Percentiles rank a stretch among this genome's conserved stretches.
Evolutionary conservation across 2,888 invertebrate genomes (phyloP).

Genomic region (Siphlonurus alternatus): DNA sequence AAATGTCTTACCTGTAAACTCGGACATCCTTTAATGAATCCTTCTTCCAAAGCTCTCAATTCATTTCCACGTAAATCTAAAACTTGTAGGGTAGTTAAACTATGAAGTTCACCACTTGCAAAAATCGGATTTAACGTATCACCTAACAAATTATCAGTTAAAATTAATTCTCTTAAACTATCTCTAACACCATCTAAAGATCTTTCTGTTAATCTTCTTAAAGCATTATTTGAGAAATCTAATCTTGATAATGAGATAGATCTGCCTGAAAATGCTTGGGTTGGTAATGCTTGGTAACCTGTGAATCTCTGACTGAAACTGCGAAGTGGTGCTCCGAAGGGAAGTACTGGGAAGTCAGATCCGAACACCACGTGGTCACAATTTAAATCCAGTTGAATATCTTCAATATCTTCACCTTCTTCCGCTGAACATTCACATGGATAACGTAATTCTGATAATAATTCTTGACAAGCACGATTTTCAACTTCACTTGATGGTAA

Average conservation of each 20-base stretch:
- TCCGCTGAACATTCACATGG: background rate
- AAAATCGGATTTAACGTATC: slow-evolving; percentile 75
- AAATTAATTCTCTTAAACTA: slow-evolving; percentile 48
- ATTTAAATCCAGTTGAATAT: background rate
- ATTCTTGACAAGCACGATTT: background rate
- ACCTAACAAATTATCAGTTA: slow-evolving; percentile 71
- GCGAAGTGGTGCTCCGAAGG: background rate
- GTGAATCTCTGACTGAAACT: background rate
- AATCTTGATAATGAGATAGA: slow-evolving; percentile 35
- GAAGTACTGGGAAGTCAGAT: background rate
- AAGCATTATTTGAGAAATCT: slow-evolving; percentile 68
- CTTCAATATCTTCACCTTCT: background rate
- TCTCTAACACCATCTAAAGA: slow-evolving; percentile 46
- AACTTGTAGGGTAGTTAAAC: slow-evolving; percentile 49
- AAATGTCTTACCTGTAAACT: slow-evolving; percentile 42
- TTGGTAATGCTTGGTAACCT: background rate
- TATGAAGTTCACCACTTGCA: slow-evolving; percentile 68
- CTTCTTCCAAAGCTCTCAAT: slow-evolving; percentile 69
- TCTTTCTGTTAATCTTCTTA: slow-evolving; percentile 61
- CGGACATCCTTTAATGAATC: slow-evolving; percentile 66
- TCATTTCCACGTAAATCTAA: slow-evolving; percentile 67
- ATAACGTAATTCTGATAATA: background rate
- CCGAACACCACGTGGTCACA: background rate
- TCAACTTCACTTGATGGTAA: background rate
- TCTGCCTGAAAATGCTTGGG: slow-evolving; percentile 1